Evolutionary conservation across 2,888 invertebrate genomes (phyloP).

Genomic region (Folsomia candida): DNA sequence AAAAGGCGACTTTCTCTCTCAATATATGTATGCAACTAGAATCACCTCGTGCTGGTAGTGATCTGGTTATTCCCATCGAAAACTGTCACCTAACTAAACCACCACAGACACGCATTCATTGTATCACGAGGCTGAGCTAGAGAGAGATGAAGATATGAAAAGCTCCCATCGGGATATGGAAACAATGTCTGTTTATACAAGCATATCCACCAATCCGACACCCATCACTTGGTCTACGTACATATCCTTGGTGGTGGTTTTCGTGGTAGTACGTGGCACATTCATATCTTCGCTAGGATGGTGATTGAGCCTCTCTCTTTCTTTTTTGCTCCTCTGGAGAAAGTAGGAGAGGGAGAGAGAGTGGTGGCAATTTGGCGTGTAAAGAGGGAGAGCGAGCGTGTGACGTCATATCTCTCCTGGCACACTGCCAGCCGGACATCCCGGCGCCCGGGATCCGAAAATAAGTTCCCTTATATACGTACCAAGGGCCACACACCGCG

Average conservation of each 20-base stretch:
- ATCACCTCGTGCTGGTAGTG: too few relatives aligned
- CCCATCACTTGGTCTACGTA: neutral
- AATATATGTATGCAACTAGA: neutral
- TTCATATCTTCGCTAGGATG: too few relatives aligned
- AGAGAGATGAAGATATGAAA: neutral
- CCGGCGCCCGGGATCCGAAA: constrained; percentile 47
- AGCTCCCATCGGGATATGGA: neutral
- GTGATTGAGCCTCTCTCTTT: neutral
- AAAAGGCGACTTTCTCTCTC: neutral
- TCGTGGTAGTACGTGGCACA: neutral
- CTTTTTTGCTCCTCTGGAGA: neutral
- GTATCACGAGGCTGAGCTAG: too few relatives aligned
- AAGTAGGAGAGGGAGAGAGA: constrained; percentile 6
- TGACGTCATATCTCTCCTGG: constrained; percentile 44
- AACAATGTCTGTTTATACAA: neutral
- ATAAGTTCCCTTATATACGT: constrained; percentile 15
- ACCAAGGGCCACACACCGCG: neutral
- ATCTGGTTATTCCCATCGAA: neutral
- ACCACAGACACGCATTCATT: neutral
- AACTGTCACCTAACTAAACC: neutral
- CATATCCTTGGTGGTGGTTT: neutral
- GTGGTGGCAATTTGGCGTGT: constrained; percentile 13
- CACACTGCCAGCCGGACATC: constrained; percentile 47
- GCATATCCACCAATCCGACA: neutral
- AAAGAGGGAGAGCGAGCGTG: constrained; percentile 32